phyloP scores from a whole-genome alignment of 2,888 invertebrate genomes.

The Xanthia togata region DNA sequence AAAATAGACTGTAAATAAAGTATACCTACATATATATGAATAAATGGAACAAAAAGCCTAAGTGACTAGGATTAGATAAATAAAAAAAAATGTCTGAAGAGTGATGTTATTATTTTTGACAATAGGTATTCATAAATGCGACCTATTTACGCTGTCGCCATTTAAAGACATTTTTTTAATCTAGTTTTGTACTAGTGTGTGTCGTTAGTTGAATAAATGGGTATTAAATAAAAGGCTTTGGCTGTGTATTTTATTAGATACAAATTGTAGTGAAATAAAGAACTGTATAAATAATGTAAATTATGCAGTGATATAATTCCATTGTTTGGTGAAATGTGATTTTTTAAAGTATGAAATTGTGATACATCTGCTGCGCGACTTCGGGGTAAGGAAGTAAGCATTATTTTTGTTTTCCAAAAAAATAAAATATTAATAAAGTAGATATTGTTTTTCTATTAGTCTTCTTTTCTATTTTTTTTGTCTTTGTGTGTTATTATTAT shows the following conservation, averaged over 20 bases:
- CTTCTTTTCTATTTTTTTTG: background rate
- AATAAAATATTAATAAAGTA: background rate
- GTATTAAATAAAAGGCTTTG: conserved; percentile 57
- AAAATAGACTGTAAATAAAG: conserved; percentile 40
- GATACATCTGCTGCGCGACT: conserved; percentile 41
- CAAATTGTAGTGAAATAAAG: conserved; percentile 19
- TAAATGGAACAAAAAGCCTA: conserved; percentile 40
- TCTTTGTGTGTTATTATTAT: background rate
- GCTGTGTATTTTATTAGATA: conserved; percentile 57
- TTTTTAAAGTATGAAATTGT: conserved; percentile 39
- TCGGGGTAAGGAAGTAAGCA: background rate
- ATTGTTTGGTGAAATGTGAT: conserved; percentile 24
- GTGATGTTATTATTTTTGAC: conserved; percentile 29
- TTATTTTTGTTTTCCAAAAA: conserved; percentile 22
- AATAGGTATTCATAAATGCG: conserved; percentile 29
- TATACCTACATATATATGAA: conserved; percentile 2
- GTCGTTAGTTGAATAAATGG: conserved; percentile 34
- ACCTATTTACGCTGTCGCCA: conserved; percentile 33
- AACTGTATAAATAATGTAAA: conserved; percentile 25
- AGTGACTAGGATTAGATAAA: conserved; percentile 41
- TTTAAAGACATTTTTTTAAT: conserved; percentile 27
- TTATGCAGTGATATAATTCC: conserved; percentile 13
- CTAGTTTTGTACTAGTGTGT: conserved; percentile 30
- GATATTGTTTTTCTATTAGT: background rate
- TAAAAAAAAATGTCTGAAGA: conserved; percentile 8